phyloP scores from a whole-genome alignment of 2,797 vertebrate genomes.

The Bovichtus variegatus region DNA sequence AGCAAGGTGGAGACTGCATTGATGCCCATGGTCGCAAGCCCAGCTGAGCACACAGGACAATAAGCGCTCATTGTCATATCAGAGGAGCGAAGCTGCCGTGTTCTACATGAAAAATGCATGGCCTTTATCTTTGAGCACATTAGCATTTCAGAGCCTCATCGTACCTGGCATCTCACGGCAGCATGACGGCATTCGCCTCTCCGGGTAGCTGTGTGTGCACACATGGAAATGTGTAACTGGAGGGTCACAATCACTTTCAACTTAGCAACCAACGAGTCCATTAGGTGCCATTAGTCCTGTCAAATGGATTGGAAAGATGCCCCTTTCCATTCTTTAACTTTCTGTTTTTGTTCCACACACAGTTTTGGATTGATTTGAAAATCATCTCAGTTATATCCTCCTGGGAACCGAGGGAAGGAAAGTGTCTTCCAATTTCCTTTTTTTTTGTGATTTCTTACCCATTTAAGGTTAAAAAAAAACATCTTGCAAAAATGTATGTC shows the following conservation, averaged over 20 bases:
- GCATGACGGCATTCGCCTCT: background rate
- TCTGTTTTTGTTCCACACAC: background rate
- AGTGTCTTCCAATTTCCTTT: no score
- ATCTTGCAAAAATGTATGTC: no score
- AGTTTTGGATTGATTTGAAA: background rate
- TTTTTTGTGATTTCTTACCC: no score
- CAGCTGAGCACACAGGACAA: conserved; percentile 11
- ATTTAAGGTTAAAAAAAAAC: no score
- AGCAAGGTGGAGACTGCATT: background rate
- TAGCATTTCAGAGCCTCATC: conserved; percentile 49
- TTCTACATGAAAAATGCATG: conserved; percentile 70
- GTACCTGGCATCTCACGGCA: conserved; percentile 22
- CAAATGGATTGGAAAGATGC: background rate
- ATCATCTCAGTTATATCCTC: no score
- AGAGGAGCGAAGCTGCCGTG: conserved; percentile 38
- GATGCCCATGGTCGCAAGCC: background rate
- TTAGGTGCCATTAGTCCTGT: background rate
- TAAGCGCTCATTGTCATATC: conserved; percentile 48
- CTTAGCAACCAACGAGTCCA: background rate
- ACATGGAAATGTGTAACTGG: background rate
- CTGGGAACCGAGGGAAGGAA: no score
- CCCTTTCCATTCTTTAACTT: background rate
- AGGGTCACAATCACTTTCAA: background rate
- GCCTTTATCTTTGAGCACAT: conserved; percentile 60
- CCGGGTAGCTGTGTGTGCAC: background rate